Conservation (phyloP, 2,797 vertebrate genomes). For the Darevskia mixta region DNA sequence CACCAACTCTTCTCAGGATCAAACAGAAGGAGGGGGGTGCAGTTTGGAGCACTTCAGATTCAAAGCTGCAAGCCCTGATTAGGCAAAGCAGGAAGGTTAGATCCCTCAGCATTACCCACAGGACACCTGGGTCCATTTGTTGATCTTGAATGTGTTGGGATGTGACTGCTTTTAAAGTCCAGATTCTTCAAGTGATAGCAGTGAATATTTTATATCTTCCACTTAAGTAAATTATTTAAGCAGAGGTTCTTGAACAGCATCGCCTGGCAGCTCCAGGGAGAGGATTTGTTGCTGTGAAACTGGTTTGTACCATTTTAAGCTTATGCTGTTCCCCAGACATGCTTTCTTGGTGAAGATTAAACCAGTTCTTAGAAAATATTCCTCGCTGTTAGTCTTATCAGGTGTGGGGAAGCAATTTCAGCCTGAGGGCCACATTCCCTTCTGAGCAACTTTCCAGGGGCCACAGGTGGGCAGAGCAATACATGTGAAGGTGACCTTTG, state of each 20-base stretch:
- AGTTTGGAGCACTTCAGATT: not conserved
- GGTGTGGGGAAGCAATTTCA: too few species aligned
- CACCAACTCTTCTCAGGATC: not conserved
- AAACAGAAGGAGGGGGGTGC: not conserved
- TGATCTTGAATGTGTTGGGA: not conserved
- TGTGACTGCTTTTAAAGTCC: not conserved
- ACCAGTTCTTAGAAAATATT: not conserved
- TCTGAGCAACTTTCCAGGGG: too few species aligned
- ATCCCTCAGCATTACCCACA: not conserved
- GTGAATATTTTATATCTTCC: conserved; percentile 14
- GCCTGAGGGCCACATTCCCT: too few species aligned
- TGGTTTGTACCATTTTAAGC: not conserved
- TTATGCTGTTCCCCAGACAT: not conserved
- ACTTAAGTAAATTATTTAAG: conserved; percentile 25
- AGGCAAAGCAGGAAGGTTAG: accelerated
- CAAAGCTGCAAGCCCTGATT: not conserved
- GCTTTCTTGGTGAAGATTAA: not conserved
- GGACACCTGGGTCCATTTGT: not conserved
- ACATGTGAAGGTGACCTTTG: too few species aligned
- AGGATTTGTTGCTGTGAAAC: not conserved
- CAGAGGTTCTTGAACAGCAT: not conserved
- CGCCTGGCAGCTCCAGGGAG: too few species aligned
- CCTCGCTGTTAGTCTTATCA: not conserved
- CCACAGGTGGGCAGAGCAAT: too few species aligned
- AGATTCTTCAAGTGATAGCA: not conserved